Conservation (phyloP, 30 jellyfish, hydroid and myxozoan species). For the Mastigias papua region DNA sequence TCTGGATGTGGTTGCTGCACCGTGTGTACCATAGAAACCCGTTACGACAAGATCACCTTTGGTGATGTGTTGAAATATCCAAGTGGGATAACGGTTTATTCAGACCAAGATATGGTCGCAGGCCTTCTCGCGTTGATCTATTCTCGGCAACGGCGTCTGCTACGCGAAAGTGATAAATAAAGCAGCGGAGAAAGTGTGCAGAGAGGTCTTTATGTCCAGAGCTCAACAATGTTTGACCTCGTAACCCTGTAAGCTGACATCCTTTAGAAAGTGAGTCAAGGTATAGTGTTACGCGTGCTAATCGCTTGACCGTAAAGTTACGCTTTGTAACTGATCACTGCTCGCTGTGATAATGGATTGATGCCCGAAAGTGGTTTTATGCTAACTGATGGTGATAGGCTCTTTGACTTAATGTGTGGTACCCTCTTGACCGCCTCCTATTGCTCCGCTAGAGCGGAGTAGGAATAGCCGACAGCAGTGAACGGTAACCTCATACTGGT, state of each 20-base stretch:
- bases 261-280: constrained; percentile 47
- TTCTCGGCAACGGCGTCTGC: neutral
- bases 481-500: neutral
- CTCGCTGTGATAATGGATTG: constrained; percentile 52
- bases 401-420: constrained; percentile 51
- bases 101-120: neutral
- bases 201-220: neutral
- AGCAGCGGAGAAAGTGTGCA: neutral
- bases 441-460: neutral
- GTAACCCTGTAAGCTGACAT: constrained; percentile 60
- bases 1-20: constrained; percentile 58
- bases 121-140: too few species aligned
- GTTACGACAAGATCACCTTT: constrained; percentile 6
- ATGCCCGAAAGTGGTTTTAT: constrained; percentile 43
- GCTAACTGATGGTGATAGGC: constrained; percentile 20
- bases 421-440: constrained; percentile 21
- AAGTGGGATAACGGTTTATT: constrained; percentile 5
- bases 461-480: neutral
- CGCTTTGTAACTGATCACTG: constrained; percentile 44
- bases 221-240: constrained; percentile 58
- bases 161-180: neutral
- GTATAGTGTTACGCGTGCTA: constrained; percentile 63
- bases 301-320: constrained; percentile 50
- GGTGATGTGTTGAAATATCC: constrained; percentile 25
- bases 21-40: neutral